These are phyloP conservation scores for Tricholaema leucomelas DNA, from an alignment of 2,113 vertebrate species.

Conservation along the genomic window DNA sequence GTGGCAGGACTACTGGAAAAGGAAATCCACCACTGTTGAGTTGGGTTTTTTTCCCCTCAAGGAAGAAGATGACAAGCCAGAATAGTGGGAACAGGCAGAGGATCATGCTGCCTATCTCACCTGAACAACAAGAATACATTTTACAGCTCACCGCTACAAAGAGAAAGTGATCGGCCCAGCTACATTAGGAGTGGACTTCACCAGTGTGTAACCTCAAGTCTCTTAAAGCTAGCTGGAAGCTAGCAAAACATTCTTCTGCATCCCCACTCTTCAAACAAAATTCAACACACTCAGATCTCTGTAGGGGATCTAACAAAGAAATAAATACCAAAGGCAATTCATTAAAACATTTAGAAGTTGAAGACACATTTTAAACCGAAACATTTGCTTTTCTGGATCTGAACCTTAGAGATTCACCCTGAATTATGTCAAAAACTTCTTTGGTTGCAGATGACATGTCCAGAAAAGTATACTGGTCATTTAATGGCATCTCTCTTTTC, in stretches of 20 bases:
- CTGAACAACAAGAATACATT: background rate
- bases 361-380: background rate
- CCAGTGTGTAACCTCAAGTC: rapidly evolving
- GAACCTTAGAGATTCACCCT: background rate
- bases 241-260: background rate
- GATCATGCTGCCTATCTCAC: background rate
- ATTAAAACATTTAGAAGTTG: background rate
- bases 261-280: rapidly evolving
- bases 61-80: background rate
- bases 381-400: background rate
- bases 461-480: background rate
- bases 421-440: background rate
- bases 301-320: background rate
- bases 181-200: background rate
- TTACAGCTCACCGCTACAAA: background rate
- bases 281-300: background rate
- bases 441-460: background rate
- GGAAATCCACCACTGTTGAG: background rate
- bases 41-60: rapidly evolving
- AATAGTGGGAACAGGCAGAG: background rate
- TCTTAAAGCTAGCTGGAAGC: background rate
- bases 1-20: background rate
- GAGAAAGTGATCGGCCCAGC: background rate
- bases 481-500: background rate
- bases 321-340: background rate